Conservation (phyloP, 2,797 vertebrate species). For the Myripristis murdjan region DNA sequence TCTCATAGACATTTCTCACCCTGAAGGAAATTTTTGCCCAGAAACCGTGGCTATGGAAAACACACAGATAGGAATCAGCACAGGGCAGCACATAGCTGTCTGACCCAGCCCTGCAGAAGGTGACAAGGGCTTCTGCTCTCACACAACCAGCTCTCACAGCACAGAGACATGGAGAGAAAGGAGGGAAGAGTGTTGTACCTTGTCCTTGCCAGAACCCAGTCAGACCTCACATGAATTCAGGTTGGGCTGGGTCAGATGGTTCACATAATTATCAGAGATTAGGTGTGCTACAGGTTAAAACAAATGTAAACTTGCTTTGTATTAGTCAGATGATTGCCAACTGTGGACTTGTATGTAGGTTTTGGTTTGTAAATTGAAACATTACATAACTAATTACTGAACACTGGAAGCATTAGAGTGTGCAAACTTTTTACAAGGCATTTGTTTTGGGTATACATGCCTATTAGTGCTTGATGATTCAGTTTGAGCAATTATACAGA, state of each 20-base stretch:
- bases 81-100: constrained; percentile 53
- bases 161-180: constrained; percentile 32
- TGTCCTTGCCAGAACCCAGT: not conserved
- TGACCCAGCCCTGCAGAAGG: constrained; percentile 18
- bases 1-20: constrained; percentile 30
- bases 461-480: too few relatives aligned
- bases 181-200: not conserved
- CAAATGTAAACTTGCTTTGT: too few relatives aligned
- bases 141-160: not conserved
- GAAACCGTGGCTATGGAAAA: constrained; percentile 55
- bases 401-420: too few relatives aligned
- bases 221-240: not conserved
- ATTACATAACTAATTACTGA: too few relatives aligned
- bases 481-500: too few relatives aligned
- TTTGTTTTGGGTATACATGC: too few relatives aligned
- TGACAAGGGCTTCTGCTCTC: constrained; percentile 25
- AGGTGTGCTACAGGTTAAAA: too few relatives aligned
- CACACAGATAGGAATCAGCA: constrained; percentile 71
- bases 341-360: too few relatives aligned
- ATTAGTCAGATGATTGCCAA: too few relatives aligned
- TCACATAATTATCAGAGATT: not conserved
- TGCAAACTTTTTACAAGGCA: too few relatives aligned
- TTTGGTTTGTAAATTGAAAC: too few relatives aligned
- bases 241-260: not conserved
- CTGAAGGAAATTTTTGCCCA: constrained; percentile 30